Percentiles rank a stretch among this genome's conserved stretches.
Conservation (phyloP, 2,113 vertebrate species). For the Hippocampus zosterae region DNA sequence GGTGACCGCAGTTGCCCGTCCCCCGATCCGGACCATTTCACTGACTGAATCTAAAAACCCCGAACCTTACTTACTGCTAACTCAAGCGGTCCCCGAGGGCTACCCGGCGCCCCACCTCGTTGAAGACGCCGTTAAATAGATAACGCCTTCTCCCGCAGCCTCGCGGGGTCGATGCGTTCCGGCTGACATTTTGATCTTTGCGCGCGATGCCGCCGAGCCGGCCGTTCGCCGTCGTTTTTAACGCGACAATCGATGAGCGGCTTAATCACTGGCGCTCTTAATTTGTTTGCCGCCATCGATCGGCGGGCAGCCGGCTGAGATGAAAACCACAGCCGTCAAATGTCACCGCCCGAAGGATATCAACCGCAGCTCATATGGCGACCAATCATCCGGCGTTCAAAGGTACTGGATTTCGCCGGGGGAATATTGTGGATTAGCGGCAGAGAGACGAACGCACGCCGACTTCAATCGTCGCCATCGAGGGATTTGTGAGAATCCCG, state of each 20-base stretch:
- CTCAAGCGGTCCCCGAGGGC: too few relatives aligned
- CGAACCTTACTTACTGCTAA: too few relatives aligned
- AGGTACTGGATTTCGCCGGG: neutral
- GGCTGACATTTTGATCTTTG: constrained; percentile 14
- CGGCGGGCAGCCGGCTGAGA: constrained; percentile 32
- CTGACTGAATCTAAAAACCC: too few relatives aligned
- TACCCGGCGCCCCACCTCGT: too few relatives aligned
- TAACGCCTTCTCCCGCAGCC: neutral
- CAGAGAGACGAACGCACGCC: neutral
- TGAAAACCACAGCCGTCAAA: constrained; percentile 50
- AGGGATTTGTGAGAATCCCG: neutral
- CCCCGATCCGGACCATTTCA: too few relatives aligned
- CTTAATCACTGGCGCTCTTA: constrained; percentile 67
- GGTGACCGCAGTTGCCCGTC: too few relatives aligned
- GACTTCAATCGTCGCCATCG: neutral
- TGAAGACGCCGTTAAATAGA: too few relatives aligned
- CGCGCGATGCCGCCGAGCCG: constrained; percentile 30
- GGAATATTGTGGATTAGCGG: neutral
- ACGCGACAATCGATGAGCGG: constrained; percentile 61
- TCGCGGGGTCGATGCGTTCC: neutral
- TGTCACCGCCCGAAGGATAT: constrained; percentile 50
- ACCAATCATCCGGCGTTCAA: constrained; percentile 26
- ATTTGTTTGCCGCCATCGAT: constrained; percentile 69
- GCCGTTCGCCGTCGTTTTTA: constrained; percentile 38
- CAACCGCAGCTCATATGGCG: constrained; percentile 45